A percentile compares a stretch with the other conserved stretches of the same genome.
These are phyloP conservation scores for Sylvietta virens DNA, from an alignment of 2,113 vertebrate genomes.

Conservation along the genomic window DNA sequence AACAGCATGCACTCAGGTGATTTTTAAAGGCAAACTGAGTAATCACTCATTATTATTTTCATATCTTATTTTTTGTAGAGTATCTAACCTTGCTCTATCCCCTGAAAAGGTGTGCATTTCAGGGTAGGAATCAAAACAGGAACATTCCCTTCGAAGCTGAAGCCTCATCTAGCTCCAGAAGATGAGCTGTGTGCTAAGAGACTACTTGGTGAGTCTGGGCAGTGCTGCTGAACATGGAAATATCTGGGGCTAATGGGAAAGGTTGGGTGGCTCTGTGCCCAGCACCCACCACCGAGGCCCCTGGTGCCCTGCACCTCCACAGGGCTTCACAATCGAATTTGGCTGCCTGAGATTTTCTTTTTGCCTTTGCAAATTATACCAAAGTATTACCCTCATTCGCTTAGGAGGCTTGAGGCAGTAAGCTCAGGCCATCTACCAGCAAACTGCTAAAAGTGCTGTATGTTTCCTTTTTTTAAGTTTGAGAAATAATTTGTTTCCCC, in stretches of 20 bases:
- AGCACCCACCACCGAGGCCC: not conserved
- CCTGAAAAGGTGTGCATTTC: not conserved
- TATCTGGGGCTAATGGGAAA: not conserved
- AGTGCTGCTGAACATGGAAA: not conserved
- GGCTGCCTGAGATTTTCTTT: not conserved
- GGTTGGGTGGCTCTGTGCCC: accelerated
- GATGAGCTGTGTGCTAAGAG: not conserved
- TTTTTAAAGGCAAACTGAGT: constrained; percentile 33
- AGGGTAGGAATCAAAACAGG: not conserved
- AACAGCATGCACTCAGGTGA: not conserved
- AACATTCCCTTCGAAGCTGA: not conserved
- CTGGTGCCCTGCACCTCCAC: not conserved
- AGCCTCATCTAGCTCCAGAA: not conserved
- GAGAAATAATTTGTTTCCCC: constrained; percentile 30
- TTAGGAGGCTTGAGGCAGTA: not conserved
- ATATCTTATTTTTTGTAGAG: not conserved
- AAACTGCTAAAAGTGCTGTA: not conserved
- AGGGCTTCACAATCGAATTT: not conserved
- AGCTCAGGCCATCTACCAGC: not conserved
- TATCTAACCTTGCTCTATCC: not conserved
- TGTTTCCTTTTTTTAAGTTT: constrained; percentile 3
- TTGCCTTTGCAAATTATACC: not conserved
- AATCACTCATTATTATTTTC: constrained; percentile 37
- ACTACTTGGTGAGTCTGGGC: not conserved
- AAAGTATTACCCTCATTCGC: not conserved